Percentiles rank a stretch among this genome's conserved stretches.
Evolutionary conservation across 2,888 invertebrate species (phyloP).

Genomic region (Automeris io): DNA sequence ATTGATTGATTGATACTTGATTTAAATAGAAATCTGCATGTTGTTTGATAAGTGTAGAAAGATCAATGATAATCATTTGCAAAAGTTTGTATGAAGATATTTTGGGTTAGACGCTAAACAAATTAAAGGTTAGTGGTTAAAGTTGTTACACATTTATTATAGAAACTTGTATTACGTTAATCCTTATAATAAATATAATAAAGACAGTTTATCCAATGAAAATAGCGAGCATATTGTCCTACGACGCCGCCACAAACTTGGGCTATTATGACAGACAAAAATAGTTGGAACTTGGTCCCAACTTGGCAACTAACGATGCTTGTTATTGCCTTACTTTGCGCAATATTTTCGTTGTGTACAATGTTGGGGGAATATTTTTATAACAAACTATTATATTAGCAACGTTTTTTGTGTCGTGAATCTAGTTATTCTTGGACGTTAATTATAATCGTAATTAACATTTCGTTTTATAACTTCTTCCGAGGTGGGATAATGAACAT

Average conservation of each 20-base stretch:
- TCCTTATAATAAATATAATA: slow-evolving; percentile 30
- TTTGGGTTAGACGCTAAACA: too few species aligned
- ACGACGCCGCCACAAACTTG: slow-evolving; percentile 45
- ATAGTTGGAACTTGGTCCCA: slow-evolving; percentile 58
- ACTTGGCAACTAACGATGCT: slow-evolving; percentile 58
- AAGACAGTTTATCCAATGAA: slow-evolving; percentile 37
- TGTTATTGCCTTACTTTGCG: slow-evolving; percentile 72
- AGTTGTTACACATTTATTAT: slow-evolving; percentile 7
- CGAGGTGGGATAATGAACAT: too few species aligned
- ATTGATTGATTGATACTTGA: too few species aligned
- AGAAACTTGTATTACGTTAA: background rate
- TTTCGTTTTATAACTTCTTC: too few species aligned
- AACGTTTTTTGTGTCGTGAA: slow-evolving; percentile 32
- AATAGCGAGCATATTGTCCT: slow-evolving; percentile 49
- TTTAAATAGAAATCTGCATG: too few species aligned
- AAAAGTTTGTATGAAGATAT: too few species aligned
- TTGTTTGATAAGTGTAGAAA: too few species aligned
- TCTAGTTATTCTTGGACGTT: too few species aligned
- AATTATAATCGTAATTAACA: too few species aligned
- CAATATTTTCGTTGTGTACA: slow-evolving; percentile 64
- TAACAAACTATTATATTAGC: slow-evolving; percentile 52
- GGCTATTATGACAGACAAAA: slow-evolving; percentile 71
- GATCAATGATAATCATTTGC: too few species aligned
- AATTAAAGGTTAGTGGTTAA: too few species aligned
- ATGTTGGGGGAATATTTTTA: slow-evolving; percentile 50